phyloP scores from a whole-genome alignment of 1,140 invertebrate genomes.

The Drosophila subpulchrella region DNA sequence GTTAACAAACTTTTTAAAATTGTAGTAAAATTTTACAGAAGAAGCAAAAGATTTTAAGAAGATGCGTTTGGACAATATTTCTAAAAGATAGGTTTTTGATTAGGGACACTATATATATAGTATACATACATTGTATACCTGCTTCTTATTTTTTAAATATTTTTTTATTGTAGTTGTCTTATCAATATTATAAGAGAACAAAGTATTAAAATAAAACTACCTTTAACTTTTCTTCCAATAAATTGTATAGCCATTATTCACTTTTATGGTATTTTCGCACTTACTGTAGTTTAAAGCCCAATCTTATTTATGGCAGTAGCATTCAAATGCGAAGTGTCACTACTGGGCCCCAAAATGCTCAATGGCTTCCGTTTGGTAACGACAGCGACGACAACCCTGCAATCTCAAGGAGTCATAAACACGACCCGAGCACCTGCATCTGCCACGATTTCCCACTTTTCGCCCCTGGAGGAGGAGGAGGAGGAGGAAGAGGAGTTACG shows the following conservation, averaged over 20 bases:
- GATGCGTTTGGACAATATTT: no score
- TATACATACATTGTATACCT: no score
- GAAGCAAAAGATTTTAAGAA: no score
- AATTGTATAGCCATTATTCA: background rate
- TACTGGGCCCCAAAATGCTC: constrained; percentile 15
- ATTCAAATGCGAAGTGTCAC: constrained; percentile 65
- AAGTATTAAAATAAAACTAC: no score
- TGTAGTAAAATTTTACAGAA: no score
- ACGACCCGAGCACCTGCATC: constrained; percentile 65
- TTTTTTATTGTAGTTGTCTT: no score
- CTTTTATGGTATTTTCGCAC: background rate
- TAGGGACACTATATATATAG: no score
- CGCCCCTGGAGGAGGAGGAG: background rate
- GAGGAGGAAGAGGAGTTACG: background rate
- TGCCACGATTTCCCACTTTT: constrained; percentile 15
- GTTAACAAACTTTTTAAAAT: no score
- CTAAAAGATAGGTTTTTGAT: no score
- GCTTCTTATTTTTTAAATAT: no score
- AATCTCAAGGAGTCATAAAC: constrained; percentile 77
- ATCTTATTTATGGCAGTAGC: constrained; percentile 63
- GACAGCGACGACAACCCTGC: constrained; percentile 47
- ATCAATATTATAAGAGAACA: no score
- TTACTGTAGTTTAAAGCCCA: background rate
- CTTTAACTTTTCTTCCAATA: background rate
- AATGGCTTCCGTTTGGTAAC: constrained; percentile 52